Evolutionary conservation across 2,113 vertebrate genomes (phyloP).

Genomic region (Formicarius rufipectus): DNA sequence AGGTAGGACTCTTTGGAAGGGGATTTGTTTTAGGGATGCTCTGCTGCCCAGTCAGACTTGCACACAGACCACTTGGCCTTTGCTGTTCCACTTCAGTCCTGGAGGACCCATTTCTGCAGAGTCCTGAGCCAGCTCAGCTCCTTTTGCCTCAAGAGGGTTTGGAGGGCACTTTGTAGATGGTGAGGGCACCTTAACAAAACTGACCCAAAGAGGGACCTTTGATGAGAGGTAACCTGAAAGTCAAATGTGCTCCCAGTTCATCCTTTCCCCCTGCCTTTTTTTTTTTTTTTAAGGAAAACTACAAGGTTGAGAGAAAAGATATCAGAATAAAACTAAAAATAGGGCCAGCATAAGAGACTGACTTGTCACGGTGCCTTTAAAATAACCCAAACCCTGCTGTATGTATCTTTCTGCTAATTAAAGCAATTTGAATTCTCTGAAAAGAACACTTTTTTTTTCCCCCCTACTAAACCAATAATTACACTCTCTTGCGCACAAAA

Average conservation of each 20-base stretch:
- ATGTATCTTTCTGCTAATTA: conserved; percentile 58
- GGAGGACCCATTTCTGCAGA: background rate
- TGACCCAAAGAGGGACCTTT: background rate
- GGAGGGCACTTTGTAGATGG: background rate
- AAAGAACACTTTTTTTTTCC: conserved; percentile 19
- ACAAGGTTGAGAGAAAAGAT: background rate
- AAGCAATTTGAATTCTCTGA: conserved; percentile 52
- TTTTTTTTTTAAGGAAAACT: background rate
- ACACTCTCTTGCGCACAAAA: background rate
- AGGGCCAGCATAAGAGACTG: background rate
- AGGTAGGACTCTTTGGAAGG: background rate
- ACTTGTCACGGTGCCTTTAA: background rate
- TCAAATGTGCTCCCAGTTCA: background rate
- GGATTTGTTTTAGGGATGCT: background rate
- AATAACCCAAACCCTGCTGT: conserved; percentile 31
- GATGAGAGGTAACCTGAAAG: background rate
- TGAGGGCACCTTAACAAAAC: background rate
- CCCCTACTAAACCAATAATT: conserved; percentile 50
- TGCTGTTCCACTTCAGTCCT: background rate
- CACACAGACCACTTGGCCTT: background rate
- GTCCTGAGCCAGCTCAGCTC: background rate
- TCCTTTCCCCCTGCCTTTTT: background rate
- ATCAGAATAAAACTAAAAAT: conserved; percentile 51
- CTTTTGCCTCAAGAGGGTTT: background rate
- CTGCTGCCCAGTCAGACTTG: background rate